A percentile compares a stretch with the other conserved stretches of the same genome.
phyloP scores from a whole-genome alignment of 2,888 invertebrate species.

The Eudasyphora cyanicolor region DNA sequence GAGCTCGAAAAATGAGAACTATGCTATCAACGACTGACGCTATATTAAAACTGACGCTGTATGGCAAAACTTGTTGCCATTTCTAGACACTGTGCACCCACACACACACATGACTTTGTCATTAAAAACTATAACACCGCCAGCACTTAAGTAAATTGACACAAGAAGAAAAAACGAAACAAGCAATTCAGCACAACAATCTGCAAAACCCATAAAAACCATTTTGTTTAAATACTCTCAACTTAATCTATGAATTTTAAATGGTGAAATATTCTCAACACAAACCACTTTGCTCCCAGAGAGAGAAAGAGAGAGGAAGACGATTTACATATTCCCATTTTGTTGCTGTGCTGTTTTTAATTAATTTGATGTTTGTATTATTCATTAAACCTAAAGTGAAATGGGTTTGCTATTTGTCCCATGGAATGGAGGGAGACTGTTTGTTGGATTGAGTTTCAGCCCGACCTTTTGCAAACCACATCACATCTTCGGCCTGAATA shows the following conservation, averaged over 20 bases:
- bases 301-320: neutral
- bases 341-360: conserved; percentile 47
- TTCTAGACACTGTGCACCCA: neutral
- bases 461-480: neutral
- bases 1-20: too few species aligned
- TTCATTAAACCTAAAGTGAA: conserved; percentile 34
- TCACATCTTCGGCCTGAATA: neutral
- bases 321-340: neutral
- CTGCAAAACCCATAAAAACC: neutral
- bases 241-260: conserved; percentile 55
- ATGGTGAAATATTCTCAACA: conserved; percentile 20
- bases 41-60: too few species aligned
- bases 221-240: conserved; percentile 24
- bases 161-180: neutral
- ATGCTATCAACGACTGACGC: too few species aligned
- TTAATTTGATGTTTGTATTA: conserved; percentile 54
- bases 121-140: neutral
- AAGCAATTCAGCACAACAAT: neutral
- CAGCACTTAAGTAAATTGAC: neutral
- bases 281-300: conserved; percentile 7
- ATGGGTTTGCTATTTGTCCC: neutral
- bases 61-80: too few species aligned
- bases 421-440: neutral
- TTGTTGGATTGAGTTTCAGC: too few species aligned
- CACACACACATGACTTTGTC: neutral